These are phyloP conservation scores for Triplophysa bombifrons DNA, from an alignment of 2,797 vertebrate genomes.

Conservation along the genomic window DNA sequence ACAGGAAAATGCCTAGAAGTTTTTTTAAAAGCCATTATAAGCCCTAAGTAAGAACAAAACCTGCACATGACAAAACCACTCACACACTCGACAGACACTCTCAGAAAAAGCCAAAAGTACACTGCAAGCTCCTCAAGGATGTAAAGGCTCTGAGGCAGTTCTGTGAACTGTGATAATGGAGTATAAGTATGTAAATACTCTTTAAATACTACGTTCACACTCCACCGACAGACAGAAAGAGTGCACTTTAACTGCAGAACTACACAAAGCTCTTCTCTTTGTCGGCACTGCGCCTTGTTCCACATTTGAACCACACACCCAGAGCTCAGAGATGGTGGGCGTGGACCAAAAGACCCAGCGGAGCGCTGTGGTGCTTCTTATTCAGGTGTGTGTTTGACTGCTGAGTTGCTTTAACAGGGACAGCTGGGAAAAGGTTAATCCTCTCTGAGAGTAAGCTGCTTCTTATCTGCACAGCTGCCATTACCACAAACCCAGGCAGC, in stretches of 20 bases:
- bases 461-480: slow-evolving; percentile 65
- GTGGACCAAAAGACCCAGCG: slow-evolving; percentile 42
- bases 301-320: slow-evolving; percentile 13
- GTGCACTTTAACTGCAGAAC: slow-evolving; percentile 11
- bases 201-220: slow-evolving; percentile 12
- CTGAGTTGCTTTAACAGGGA: slow-evolving; percentile 60
- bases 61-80: slow-evolving; percentile 16
- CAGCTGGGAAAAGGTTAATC: slow-evolving; percentile 76
- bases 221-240: background rate
- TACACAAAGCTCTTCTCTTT: slow-evolving; percentile 1
- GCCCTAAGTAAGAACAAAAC: background rate
- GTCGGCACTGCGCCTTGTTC: background rate
- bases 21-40: too few species aligned
- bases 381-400: slow-evolving; percentile 50
- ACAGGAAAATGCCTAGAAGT: background rate
- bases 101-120: background rate
- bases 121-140: background rate
- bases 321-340: slow-evolving; percentile 41
- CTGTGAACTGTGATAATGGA: slow-evolving; percentile 28
- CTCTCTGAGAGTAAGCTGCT: slow-evolving; percentile 68
- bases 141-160: slow-evolving; percentile 8
- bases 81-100: background rate
- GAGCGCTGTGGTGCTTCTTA: slow-evolving; percentile 47
- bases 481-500: slow-evolving; percentile 65
- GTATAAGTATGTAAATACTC: slow-evolving; percentile 21